Percentiles rank a stretch among this genome's conserved stretches.
Evolutionary conservation across 64 coral and sea anemone species (phyloP).

Genomic region (Acropora tenuis): DNA sequence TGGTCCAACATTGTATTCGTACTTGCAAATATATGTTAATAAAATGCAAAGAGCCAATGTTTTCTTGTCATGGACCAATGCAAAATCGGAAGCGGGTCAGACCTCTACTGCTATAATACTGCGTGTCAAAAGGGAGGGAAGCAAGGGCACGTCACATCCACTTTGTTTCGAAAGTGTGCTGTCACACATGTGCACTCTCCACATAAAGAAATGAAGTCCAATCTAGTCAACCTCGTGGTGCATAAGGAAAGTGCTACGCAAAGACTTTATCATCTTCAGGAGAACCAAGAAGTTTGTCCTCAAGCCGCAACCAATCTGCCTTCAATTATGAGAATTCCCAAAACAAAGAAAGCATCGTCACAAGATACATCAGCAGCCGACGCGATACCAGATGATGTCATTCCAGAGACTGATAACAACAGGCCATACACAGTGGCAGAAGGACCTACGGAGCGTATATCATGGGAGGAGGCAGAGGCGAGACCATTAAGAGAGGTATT

Average conservation of each 20-base stretch:
- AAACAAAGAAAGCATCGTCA: not conserved
- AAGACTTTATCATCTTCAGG: slow-evolving; percentile 47
- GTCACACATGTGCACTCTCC: slow-evolving; percentile 54
- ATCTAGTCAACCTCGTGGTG: not conserved
- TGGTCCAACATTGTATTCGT: slow-evolving; percentile 13
- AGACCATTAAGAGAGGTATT: slow-evolving; percentile 23
- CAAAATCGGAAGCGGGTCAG: not conserved
- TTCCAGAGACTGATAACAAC: not conserved
- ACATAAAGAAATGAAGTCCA: not conserved
- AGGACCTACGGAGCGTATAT: not conserved
- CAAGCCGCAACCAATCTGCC: not conserved
- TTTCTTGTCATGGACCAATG: slow-evolving; percentile 16
- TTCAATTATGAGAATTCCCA: not conserved
- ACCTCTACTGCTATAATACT: slow-evolving; percentile 6
- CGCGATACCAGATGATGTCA: not conserved
- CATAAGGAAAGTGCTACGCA: slow-evolving; percentile 5
- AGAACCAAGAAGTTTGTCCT: slow-evolving; percentile 41
- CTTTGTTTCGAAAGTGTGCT: slow-evolving; percentile 41
- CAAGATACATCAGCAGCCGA: not conserved
- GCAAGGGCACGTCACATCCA: slow-evolving; percentile 26
- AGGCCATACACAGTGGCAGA: not conserved
- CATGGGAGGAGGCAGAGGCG: slow-evolving; percentile 37
- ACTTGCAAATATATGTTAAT: slow-evolving; percentile 10
- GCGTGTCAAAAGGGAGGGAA: slow-evolving; percentile 26
- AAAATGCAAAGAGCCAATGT: not conserved